Evolutionary conservation across 1,140 invertebrate genomes (phyloP), one percentile per base, ranked within the genome.

Genomic region (Brachystomella parvula): DNA sequence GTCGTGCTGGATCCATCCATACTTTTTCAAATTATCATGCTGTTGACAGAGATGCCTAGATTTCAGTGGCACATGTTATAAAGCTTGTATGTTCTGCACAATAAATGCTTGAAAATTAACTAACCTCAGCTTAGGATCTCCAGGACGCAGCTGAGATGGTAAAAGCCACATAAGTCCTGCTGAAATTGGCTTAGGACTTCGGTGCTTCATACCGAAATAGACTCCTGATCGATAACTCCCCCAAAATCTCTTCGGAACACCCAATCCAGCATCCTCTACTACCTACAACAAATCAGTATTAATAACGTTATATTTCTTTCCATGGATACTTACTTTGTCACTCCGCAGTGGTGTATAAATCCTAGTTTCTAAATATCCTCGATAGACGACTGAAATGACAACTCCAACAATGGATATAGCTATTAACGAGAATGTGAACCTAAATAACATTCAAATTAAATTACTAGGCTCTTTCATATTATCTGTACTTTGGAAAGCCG

Each of bases 151-250:
- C 71, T 82, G 79, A 61, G 84, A 85, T 0, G 91, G 85, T 70
- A 92, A 84, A 75, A 93, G 95, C 96, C 96, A 99, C 94, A 99
- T 97, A 0, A 99, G 78, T 35, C 94, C 96, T 76, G 92, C 88
- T 0, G 94, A 85, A 9, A 93, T 82, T 0, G 95, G 96, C 60
- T 87, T 80, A 0, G 91, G 89, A 75, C 92, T 89, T 70, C 94
- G 81, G 1, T 89, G 92, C 78, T 94, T 93, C 73, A 98, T 78
- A 0, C 96, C 91, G 77, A 94, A 90, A 77, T 94, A 96, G 9
- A 88, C 82, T 2, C 89, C 87, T 0, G 94, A 87, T 64, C 95
- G 80, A 76, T 97, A 97, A 0, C 87, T 86, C 24, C 94, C 94
- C 95, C 95, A 98, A 79, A 89, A 97, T 67, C 86, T 83, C 3